Evolutionary conservation across 2,888 invertebrate species (phyloP), one percentile per base, ranked within the genome.

Genomic region (Caenorhabditis imperialis): DNA sequence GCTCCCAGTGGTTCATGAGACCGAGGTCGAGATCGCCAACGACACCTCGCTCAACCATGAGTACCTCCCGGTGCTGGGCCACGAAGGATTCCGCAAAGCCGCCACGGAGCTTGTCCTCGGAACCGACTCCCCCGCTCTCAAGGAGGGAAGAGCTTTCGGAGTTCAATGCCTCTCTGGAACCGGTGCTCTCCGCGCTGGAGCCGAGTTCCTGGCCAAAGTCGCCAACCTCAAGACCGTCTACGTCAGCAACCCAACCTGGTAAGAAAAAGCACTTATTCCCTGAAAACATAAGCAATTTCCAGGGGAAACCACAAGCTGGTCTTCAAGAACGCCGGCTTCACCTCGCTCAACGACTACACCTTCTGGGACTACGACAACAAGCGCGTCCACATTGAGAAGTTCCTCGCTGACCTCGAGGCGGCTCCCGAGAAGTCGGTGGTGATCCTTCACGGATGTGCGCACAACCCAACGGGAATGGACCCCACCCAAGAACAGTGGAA

Each of bases 401-500:
- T 92, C 89, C 84, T 94, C 14, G 93, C 93, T 33, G 82, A 82
- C 48, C 61, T 82, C 8, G 74, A 79, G 14, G 57, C 54, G 0
- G 82, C 81, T 14, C 81, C 82, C 18, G 79, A 76, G 33, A 78
- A 72, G 77, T 90, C 95, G 0, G 94, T 95, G 0, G 92, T 99
- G 48, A 92, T 99, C 79, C 91, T 99, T 42, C 98, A 99, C 89
- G 93, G 94, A 0, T 96, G 96, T 89, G 98, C 98, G 3, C 99
- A 99, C 89, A 99, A 99, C 90, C 99, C 99, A 7, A 99, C 99
- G 7, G 99, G 99, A 50, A 93, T 94, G 83, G 98, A 99, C 89
- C 96, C 96, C 47, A 94, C 94, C 0, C 91, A 92, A 48, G 95
- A 96, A 5, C 94, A 99, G 89, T 99, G 98, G 98, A 90, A 91